Evolutionary conservation across 2,888 invertebrate genomes (phyloP).

Genomic region (Drosophila demipolita): DNA sequence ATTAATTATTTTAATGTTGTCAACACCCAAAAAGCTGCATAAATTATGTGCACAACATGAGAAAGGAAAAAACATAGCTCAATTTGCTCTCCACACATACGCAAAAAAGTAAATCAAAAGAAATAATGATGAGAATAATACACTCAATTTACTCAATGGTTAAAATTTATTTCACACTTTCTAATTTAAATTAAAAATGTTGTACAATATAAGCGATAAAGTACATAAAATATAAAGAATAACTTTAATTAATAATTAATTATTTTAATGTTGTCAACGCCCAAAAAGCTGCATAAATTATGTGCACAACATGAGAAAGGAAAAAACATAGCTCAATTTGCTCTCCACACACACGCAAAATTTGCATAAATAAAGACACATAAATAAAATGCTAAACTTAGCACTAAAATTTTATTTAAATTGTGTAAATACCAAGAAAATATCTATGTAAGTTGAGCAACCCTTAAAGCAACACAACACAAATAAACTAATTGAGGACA

Average conservation of each 20-base stretch:
- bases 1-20: neutral
- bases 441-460: constrained; percentile 8
- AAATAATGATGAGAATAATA: neutral
- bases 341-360: constrained; percentile 6
- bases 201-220: no score
- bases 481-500: constrained; percentile 62
- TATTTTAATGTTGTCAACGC: neutral
- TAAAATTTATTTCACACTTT: neutral
- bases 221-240: neutral
- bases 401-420: constrained; percentile 45
- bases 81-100: neutral
- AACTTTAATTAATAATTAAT: neutral
- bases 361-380: constrained; percentile 54
- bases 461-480: constrained; percentile 17
- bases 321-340: constrained; percentile 7
- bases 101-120: neutral
- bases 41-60: constrained; percentile 18
- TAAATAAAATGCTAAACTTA: constrained; percentile 22
- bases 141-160: neutral
- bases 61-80: constrained; percentile 4
- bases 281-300: constrained; percentile 32
- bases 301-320: neutral
- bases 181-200: neutral
- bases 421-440: constrained; percentile 26
- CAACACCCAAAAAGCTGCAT: constrained; percentile 17